Base-by-base conservation (phyloP, 2,113 vertebrate species). In the Paramisgurnus dabryanus region DNA sequence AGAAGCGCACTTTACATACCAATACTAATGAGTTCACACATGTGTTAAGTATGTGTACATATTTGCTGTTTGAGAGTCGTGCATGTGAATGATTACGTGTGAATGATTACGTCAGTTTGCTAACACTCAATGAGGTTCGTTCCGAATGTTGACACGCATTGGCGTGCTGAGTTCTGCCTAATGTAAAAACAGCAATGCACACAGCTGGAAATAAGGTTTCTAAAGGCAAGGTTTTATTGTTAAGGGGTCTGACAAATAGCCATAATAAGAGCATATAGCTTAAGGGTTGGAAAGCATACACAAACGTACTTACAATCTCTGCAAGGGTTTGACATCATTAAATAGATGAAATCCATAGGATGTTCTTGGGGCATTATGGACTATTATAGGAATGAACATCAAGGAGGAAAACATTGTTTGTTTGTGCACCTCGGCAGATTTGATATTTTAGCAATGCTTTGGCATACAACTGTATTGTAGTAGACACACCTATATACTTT, bases 211-310 rank as follows among this genome's bases (percentile, higher is more conserved):
- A 67, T 27, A 7, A 55, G 3, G 47, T 12, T 70, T 70, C 13
- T 22, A 13, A 70, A 61, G 11, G 57, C 6, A 41, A 27, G 18
- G 18, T 57, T 61, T 75, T 61, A 63, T 75, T 2, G 6, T 63
- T 47, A 43, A 58, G 5, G 53, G 41, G 53, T 58, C 72, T 49
- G 72, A 75, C 57, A 63, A 63, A 75, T 61, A 34, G 57, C 55
- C 57, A 63, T 47, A 47, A 75, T 75, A 75, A 75, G 40, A 76
- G 57, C 22, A 12, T 75, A 61, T 79, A 75, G 55, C 39, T 27
- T 53, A n/a, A 9, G 55, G 41, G 8, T 64, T 68, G 34, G 73
- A 67, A 47, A 5, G 22, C 66, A 27, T 4, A 27, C n/a, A 7
- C 2, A 58, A 58, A 58, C 6, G 3, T 39, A 66, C n/a, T 74